Evolutionary conservation across 1,140 invertebrate genomes (phyloP).

Genomic region (Panagrolaimus sp.): DNA sequence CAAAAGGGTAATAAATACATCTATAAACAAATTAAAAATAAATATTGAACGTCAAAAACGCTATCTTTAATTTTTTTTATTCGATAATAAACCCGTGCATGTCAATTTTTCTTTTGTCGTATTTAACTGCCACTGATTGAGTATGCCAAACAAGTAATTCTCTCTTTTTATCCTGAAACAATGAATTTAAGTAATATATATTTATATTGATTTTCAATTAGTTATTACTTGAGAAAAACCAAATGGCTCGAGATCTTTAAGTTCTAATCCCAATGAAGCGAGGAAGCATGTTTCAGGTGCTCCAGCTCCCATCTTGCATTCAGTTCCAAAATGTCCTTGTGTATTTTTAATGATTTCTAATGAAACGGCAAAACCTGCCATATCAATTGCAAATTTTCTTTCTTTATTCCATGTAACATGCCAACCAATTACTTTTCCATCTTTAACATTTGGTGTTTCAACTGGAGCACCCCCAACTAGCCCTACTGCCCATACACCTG

Average conservation of each 20-base stretch:
- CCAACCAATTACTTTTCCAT: slow-evolving; percentile 21
- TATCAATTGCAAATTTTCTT: slow-evolving; percentile 26
- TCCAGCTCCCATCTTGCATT: not conserved
- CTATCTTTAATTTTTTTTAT: not conserved
- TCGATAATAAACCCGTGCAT: slow-evolving; percentile 5
- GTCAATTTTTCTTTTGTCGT: slow-evolving; percentile 7
- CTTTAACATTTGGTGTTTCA: slow-evolving; percentile 29
- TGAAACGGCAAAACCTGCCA: slow-evolving; percentile 31
- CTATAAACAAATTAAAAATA: too few relatives aligned
- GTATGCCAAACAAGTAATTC: slow-evolving; percentile 9
- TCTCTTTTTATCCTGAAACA: not conserved
- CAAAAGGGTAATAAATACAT: too few relatives aligned
- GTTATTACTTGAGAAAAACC: slow-evolving; percentile 12
- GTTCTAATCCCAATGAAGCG: slow-evolving; percentile 69
- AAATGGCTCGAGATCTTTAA: slow-evolving; percentile 63
- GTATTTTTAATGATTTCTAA: slow-evolving; percentile 46
- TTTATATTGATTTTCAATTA: not conserved
- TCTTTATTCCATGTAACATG: slow-evolving; percentile 22
- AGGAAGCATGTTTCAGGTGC: slow-evolving; percentile 81
- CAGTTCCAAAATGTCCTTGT: slow-evolving; percentile 7
- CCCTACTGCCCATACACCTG: slow-evolving; percentile 26
- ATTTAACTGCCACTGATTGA: not conserved
- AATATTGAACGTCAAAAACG: too few relatives aligned
- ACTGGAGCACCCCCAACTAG: slow-evolving; percentile 21
- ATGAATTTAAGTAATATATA: not conserved